These are phyloP conservation scores for Argynnis bischoffii DNA, from an alignment of 2,888 invertebrate species.

Conservation along the genomic window DNA sequence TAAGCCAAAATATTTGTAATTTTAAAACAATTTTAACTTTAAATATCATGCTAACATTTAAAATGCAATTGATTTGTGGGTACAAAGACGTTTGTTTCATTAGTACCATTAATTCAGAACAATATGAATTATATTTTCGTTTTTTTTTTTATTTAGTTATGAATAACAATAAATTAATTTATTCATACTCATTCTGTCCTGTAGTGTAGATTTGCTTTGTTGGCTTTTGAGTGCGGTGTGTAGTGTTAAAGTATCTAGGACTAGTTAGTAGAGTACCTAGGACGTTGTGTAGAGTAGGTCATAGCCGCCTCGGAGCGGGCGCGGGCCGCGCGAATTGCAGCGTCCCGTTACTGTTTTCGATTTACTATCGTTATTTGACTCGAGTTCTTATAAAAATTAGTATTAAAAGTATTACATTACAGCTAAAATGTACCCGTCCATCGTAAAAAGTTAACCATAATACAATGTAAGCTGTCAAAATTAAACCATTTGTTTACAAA, in stretches of 20 bases:
- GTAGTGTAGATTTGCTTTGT: slow-evolving; percentile 32
- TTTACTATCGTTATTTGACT: slow-evolving; percentile 36
- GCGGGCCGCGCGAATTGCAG: slow-evolving; percentile 51
- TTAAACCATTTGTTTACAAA: not conserved
- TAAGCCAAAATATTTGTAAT: slow-evolving; percentile 5
- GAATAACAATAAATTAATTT: not conserved
- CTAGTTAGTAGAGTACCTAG: slow-evolving; percentile 14
- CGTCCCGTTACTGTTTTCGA: slow-evolving; percentile 43
- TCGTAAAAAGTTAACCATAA: not conserved
- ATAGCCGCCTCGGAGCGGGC: slow-evolving; percentile 54
- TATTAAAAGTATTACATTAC: no score
- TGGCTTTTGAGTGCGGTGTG: slow-evolving; percentile 28
- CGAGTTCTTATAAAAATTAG: slow-evolving; percentile 15
- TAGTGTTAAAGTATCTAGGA: slow-evolving; percentile 18
- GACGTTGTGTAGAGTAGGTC: slow-evolving; percentile 35
- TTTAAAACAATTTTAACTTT: not conserved
- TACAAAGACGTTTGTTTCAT: slow-evolving; percentile 12
- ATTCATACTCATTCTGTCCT: slow-evolving; percentile 12
- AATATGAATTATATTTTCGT: slow-evolving; percentile 4
- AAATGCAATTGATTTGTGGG: slow-evolving; percentile 13
- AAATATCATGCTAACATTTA: not conserved
- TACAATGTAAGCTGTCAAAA: not conserved
- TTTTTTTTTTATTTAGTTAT: not conserved
- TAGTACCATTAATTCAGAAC: not conserved
- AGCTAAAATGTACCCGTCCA: no score